Conservation (phyloP, 2,113 vertebrate species). For the Reinhardtius hippoglossoides region DNA sequence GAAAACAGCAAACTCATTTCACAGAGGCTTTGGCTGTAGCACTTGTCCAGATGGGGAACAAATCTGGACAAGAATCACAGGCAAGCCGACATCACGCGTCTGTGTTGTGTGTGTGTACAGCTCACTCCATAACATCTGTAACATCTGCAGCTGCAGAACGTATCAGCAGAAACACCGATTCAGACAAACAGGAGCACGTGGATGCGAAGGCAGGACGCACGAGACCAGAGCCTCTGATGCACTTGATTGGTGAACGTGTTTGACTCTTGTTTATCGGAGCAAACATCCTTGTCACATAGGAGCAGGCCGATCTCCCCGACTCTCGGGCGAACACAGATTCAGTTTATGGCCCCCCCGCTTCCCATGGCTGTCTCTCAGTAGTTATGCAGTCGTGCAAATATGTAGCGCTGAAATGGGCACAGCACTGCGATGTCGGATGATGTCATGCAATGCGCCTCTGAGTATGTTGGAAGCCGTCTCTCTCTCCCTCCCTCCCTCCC, state of each 20-base stretch:
- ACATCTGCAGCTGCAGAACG: neutral
- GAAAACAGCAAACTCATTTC: neutral
- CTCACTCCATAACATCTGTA: no score
- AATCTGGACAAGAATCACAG: no score
- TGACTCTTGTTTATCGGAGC: slow-evolving; percentile 34
- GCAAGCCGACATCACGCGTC: no score
- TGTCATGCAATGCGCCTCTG: slow-evolving; percentile 65
- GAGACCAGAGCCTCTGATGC: slow-evolving; percentile 9
- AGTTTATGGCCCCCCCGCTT: slow-evolving; percentile 33
- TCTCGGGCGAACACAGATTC: slow-evolving; percentile 18
- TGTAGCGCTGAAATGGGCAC: slow-evolving; percentile 59
- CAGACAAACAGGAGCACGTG: neutral
- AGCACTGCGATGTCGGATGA: slow-evolving; percentile 59
- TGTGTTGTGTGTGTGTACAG: no score
- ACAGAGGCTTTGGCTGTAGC: no score
- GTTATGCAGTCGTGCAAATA: slow-evolving; percentile 62
- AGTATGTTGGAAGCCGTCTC: slow-evolving; percentile 41
- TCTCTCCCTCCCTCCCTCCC: neutral
- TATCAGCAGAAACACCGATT: neutral
- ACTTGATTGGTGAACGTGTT: slow-evolving; percentile 1
- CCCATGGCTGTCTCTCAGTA: slow-evolving; percentile 53
- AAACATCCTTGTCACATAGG: slow-evolving; percentile 29
- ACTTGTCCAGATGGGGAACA: no score
- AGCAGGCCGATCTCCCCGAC: slow-evolving; percentile 7
- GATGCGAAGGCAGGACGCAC: neutral